Base-by-base conservation (phyloP, 2,888 invertebrate genomes). In the Callyntrura sp. region DNA sequence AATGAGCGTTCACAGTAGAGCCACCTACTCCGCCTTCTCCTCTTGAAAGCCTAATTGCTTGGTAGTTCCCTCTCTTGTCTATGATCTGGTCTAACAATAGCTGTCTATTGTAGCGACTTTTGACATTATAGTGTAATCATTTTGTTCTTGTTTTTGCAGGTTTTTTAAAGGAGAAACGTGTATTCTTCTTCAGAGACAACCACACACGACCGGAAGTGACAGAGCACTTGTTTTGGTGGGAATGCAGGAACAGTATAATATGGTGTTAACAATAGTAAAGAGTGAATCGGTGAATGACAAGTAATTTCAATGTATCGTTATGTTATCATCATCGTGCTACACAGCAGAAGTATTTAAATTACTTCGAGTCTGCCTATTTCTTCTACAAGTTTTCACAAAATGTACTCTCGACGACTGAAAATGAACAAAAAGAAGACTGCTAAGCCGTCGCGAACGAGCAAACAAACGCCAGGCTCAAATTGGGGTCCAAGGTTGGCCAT, bases 401-500 rank as follows among this genome's bases (percentile, higher is more conserved):
- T 93, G 93, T 93, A 93, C 88, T 85, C 90, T 12, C 82, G 92
- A n/a, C 92, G 92, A 28, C 45, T 91, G 12, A 91, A 92, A 45
- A 81, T 91, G 25, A 84, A 78, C 78, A 93, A 93, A 79, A 93
- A 93, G 85, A 87, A 79, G 35, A 35, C 3, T 35, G 6, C 35
- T 6, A 91, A 86, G 20, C 79, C 90, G 11, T 62, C 90, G 20
- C 83, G 65, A 35, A 87, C 60, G 45, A 82, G 35, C 35, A 35
- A 83, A 62, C 73, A 55, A 73, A 43, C 88, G 20, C 83, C 83
- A 20, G 91, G 92, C 11, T 92, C 92, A 17, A 92, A 90, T 79
- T 93, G 93, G 93, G 93, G 93, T 78, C 93, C 93, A 51, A 83
- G 93, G 57, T 85, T 93, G 20, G 93, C 93, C 5, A 45, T 93